phyloP scores from a whole-genome alignment of 2,888 invertebrate species.

The Athalia circularis region DNA sequence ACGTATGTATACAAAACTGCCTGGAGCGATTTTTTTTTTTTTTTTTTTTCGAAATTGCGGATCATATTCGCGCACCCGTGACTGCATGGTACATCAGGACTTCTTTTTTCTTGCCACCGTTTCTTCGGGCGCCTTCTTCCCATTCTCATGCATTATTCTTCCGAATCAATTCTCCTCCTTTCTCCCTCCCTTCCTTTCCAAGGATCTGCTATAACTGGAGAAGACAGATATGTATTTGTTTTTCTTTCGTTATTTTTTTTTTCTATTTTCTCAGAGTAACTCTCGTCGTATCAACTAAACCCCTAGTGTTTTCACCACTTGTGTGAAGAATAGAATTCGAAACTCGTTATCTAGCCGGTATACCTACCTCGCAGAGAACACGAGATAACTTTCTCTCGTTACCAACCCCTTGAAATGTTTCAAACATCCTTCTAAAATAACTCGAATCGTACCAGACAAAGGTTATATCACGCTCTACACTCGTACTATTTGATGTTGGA shows the following conservation, averaged over 20 bases:
- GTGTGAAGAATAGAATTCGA: background rate
- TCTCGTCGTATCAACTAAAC: too few species aligned
- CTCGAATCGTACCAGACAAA: background rate
- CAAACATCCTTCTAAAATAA: background rate
- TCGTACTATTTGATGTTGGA: too few species aligned
- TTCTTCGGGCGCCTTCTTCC: background rate
- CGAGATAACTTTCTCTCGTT: constrained; percentile 1
- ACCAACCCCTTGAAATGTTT: background rate
- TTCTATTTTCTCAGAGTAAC: too few species aligned
- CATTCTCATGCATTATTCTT: background rate
- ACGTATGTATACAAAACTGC: background rate
- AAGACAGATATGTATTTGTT: too few species aligned
- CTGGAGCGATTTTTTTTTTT: constrained; percentile 4
- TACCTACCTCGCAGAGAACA: background rate
- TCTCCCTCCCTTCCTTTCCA: background rate
- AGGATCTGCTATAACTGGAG: background rate
- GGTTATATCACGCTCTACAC: background rate
- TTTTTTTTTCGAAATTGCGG: constrained; percentile 8
- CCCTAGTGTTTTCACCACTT: too few species aligned
- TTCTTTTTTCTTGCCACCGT: background rate
- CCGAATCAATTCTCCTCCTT: background rate
- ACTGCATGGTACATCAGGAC: background rate
- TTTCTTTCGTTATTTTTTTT: too few species aligned
- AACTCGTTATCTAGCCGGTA: background rate
- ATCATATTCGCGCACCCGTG: background rate